Conservation (phyloP, 30 jellyfish, hydroid and myxozoan genomes). For the Aurelia coerulea region DNA sequence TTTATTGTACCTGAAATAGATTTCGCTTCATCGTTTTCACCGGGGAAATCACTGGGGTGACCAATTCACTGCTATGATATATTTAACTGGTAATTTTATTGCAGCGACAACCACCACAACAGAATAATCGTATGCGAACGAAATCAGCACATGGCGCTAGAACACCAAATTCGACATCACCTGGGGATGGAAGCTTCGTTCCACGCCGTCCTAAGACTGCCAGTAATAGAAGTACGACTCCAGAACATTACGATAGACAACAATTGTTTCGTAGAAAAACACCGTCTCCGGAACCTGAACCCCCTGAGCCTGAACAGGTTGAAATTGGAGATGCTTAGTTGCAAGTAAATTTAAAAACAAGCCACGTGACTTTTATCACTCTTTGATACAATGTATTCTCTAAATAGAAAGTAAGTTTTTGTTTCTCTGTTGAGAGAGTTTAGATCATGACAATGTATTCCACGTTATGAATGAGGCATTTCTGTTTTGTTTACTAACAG, state of each 20-base stretch:
- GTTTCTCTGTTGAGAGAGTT: too few species aligned
- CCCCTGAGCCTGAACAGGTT: too few species aligned
- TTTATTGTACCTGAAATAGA: too few species aligned
- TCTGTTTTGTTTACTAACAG: too few species aligned
- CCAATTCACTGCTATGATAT: background rate
- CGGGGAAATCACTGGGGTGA: background rate
- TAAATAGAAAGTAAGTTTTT: too few species aligned
- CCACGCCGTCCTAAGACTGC: conserved; percentile 58
- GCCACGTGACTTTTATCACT: too few species aligned
- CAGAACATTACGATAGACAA: conserved; percentile 20
- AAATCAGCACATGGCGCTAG: conserved; percentile 62
- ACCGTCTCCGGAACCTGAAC: conserved; percentile 25
- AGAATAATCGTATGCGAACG: conserved; percentile 23
- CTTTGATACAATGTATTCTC: too few species aligned
- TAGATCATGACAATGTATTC: too few species aligned
- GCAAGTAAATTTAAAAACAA: too few species aligned
- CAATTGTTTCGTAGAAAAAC: background rate
- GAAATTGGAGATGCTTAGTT: too few species aligned
- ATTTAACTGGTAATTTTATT: background rate
- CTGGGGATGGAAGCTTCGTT: conserved; percentile 31
- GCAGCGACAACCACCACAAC: background rate
- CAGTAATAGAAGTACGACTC: conserved; percentile 19
- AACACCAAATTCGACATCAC: conserved; percentile 9
- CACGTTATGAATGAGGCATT: too few species aligned
- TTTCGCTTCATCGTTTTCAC: too few species aligned